A percentile compares a stretch with the other conserved stretches of the same genome.
Evolutionary conservation across 2,797 vertebrate species (phyloP).

Genomic region (Xenopus petersii): DNA sequence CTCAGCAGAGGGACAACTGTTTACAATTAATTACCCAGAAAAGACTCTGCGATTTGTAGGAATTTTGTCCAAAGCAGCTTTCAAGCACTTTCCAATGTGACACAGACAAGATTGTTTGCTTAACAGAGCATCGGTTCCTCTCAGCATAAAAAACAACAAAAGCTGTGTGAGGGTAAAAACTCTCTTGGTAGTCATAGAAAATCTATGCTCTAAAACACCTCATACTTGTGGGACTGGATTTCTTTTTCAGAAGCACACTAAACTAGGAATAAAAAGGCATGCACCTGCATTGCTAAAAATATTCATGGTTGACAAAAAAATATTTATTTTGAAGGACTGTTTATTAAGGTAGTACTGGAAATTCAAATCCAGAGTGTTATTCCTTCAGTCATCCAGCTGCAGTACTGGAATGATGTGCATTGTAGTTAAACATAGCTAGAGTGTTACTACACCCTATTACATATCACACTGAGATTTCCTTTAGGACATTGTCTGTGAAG

Average conservation of each 20-base stretch:
- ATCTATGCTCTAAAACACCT: conserved; percentile 36
- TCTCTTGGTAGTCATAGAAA: conserved; percentile 42
- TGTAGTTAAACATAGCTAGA: too few relatives aligned
- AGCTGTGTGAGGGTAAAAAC: conserved; percentile 26
- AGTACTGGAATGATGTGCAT: too few relatives aligned
- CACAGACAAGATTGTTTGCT: conserved; percentile 42
- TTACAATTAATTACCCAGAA: conserved; percentile 48
- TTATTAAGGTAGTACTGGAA: too few relatives aligned
- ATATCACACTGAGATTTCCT: too few relatives aligned
- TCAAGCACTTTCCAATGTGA: conserved; percentile 30
- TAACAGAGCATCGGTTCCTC: conserved; percentile 42
- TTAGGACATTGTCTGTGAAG: too few relatives aligned
- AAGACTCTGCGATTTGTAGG: conserved; percentile 31
- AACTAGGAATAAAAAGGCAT: conserved; percentile 15
- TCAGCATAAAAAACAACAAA: conserved; percentile 35
- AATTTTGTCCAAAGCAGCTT: conserved; percentile 27
- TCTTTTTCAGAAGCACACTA: conserved; percentile 6
- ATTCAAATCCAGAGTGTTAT: too few relatives aligned
- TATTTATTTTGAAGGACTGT: too few relatives aligned
- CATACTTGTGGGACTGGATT: conserved; percentile 9
- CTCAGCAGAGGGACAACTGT: conserved; percentile 34
- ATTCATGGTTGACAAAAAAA: too few relatives aligned
- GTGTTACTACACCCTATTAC: too few relatives aligned
- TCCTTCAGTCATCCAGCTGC: too few relatives aligned
- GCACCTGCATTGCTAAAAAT: too few relatives aligned